These are phyloP conservation scores for Caenorhabditis brenneri DNA, from an alignment of 1,140 invertebrate species.

Conservation along the genomic window DNA sequence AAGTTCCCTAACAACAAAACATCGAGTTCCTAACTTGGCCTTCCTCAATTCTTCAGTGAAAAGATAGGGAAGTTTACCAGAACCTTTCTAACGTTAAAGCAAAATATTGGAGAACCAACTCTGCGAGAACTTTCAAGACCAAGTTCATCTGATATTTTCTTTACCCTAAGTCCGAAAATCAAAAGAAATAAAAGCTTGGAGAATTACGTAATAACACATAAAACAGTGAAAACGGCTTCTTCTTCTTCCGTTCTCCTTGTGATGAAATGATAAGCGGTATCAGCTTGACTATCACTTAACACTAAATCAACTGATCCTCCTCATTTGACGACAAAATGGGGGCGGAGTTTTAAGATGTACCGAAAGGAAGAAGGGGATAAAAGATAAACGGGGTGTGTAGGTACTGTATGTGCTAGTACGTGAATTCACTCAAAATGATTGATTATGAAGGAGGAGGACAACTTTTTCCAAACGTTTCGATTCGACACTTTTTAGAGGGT, in stretches of 20 bases:
- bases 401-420: constrained; percentile 4
- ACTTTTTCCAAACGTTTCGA: too few relatives aligned
- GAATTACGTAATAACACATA: not conserved
- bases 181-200: not conserved
- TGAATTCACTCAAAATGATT: not conserved
- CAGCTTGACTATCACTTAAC: not conserved
- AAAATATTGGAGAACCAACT: too few relatives aligned
- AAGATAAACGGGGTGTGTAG: not conserved
- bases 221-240: not conserved
- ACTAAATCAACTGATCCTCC: not conserved
- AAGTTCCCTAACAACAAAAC: too few relatives aligned
- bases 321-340: not conserved
- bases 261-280: not conserved
- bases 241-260: not conserved
- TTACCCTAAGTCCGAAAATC: not conserved
- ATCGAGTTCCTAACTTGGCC: too few relatives aligned
- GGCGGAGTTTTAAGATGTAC: not conserved
- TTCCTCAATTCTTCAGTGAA: too few relatives aligned
- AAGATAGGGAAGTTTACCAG: too few relatives aligned
- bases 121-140: too few relatives aligned
- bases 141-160: too few relatives aligned
- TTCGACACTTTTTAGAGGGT: not conserved
- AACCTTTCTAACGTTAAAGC: too few relatives aligned
- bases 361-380: not conserved
- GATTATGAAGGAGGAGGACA: not conserved